Conservation (phyloP, 2,113 vertebrate species). For the Riparia riparia region DNA sequence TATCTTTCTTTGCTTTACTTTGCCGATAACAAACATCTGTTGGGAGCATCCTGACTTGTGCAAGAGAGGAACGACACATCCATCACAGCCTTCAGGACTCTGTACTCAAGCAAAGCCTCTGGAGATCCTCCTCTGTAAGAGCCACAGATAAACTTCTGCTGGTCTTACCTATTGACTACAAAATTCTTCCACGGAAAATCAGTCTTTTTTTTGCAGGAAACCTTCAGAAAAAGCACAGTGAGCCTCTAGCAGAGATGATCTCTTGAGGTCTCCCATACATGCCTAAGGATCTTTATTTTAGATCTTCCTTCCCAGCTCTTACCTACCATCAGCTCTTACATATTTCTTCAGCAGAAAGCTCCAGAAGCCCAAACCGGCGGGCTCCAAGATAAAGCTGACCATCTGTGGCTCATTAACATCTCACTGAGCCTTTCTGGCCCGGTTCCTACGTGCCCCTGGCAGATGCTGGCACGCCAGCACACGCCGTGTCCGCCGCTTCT, state of each 20-base stretch:
- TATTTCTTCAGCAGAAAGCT: not conserved
- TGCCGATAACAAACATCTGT: constrained; percentile 19
- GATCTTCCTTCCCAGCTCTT: not conserved
- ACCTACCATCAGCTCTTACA: not conserved
- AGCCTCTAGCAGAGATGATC: not conserved
- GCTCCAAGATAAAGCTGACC: not conserved
- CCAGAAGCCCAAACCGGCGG: not conserved
- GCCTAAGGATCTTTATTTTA: not conserved
- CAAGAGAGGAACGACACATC: not conserved
- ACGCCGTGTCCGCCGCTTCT: rapidly evolving
- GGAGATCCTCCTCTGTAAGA: not conserved
- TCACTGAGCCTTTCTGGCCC: not conserved
- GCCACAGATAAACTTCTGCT: not conserved
- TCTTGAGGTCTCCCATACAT: not conserved
- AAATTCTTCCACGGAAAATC: not conserved
- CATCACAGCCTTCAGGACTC: rapidly evolving
- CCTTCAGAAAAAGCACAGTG: not conserved
- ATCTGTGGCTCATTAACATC: not conserved
- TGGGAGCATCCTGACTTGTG: rapidly evolving
- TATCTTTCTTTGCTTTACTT: not conserved
- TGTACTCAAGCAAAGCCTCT: not conserved
- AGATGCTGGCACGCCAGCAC: not conserved
- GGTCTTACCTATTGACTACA: not conserved
- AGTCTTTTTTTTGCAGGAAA: not conserved
- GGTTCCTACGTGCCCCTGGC: not conserved